Evolutionary conservation across 2,888 invertebrate species (phyloP), one percentile per base, ranked within the genome.

Genomic region (Petrophora chlorosata): DNA sequence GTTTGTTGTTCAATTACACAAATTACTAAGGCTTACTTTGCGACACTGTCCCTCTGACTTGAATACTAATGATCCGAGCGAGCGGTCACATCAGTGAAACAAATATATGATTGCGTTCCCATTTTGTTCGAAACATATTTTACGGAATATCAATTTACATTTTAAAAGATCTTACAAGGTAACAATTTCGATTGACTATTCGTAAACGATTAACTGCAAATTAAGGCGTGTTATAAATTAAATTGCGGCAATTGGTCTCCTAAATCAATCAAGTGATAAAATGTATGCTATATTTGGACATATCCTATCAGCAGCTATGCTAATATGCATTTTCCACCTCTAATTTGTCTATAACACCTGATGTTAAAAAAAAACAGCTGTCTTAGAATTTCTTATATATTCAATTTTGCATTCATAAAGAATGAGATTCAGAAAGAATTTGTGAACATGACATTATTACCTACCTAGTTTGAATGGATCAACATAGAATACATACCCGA

Each of bases 1-100:
- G 55, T 56, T 55, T 53, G 52, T 54, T 49, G 54, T 54, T 53
- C 54, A 61, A 64, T 46, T 49, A 51, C 39, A 53, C 46, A 48
- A 45, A 53, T 53, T 48, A 53, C 33, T 40, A 40, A 59, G 54
- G 53, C 49, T 47, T 54, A 64, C 36, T 47, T 52, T 41, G 52
- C 40, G 33, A 51, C 48, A 38, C 33, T 40, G 29, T 43, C 38
- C 45, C 10, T 19, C 39, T 40, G 39, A 32, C 36, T 46, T 9
- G 61, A 59, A 64, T 64, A 58, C 43, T 49, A 54, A 56, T 49
- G 17, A 44, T 7, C 2, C n/a, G 17, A 19, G 26, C 36, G 36
- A 28, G 13, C 39, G 39, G 38, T 2, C 29, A 34, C 39, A 39
- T 43, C 29, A 41, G 15, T 42, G 23, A 45, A 41, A 38, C 16